phyloP scores from a whole-genome alignment of 2,888 invertebrate species.

The Acanthoscelides obtectus region DNA sequence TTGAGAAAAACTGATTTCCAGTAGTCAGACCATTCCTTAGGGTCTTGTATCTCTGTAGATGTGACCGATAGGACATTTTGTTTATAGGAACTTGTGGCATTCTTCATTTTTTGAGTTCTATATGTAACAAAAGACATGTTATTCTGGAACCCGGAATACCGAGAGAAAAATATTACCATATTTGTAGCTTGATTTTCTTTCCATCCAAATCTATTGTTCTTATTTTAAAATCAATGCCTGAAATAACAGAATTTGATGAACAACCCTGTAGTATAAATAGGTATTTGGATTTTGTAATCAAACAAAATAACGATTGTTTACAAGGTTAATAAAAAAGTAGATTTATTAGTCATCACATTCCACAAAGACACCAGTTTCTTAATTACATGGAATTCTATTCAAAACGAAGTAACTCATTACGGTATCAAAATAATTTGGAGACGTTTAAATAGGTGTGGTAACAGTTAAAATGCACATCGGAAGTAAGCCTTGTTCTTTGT shows the following conservation, averaged over 20 bases:
- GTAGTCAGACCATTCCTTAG: too few relatives aligned
- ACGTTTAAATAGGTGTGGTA: conserved; percentile 27
- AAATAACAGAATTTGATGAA: conserved; percentile 34
- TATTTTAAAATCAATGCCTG: conserved; percentile 99
- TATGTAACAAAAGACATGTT: too few relatives aligned
- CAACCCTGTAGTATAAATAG: not conserved
- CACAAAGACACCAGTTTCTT: not conserved
- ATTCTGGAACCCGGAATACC: too few relatives aligned
- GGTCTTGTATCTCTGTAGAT: too few relatives aligned
- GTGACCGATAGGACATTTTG: too few relatives aligned
- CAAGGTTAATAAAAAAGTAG: not conserved
- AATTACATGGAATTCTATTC: conserved; percentile 11
- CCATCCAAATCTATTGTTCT: conserved; percentile 97
- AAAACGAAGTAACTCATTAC: conserved; percentile 8
- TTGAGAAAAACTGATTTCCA: too few relatives aligned
- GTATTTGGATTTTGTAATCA: not conserved
- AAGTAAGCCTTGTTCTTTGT: not conserved
- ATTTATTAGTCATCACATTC: not conserved
- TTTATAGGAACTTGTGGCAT: too few relatives aligned
- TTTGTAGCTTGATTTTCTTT: conserved; percentile 98
- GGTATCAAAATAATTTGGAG: conserved; percentile 6
- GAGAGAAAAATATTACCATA: conserved; percentile 89
- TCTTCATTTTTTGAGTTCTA: too few relatives aligned
- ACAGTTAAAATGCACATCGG: not conserved
- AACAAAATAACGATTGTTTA: not conserved